Evolutionary conservation across 2,888 invertebrate genomes (phyloP).

Genomic region (Agrotis clavis): DNA sequence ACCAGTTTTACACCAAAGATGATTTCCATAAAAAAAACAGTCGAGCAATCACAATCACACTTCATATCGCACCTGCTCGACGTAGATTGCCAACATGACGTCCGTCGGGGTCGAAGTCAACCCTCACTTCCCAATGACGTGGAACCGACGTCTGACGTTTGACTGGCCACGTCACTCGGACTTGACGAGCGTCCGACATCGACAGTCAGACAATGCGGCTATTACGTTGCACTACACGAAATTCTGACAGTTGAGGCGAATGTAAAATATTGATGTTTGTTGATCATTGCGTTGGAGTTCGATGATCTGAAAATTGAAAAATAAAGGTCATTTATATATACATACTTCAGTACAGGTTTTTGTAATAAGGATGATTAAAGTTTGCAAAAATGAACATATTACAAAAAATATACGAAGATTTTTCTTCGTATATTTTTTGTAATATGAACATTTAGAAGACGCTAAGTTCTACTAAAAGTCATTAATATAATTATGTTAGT

Average conservation of each 20-base stretch:
- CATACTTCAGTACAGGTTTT: too few relatives aligned
- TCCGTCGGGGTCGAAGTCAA: conserved; percentile 66
- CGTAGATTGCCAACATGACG: conserved; percentile 70
- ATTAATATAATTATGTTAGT: too few relatives aligned
- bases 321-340: too few relatives aligned
- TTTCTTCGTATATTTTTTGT: too few relatives aligned
- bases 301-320: conserved; percentile 6
- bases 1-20: background rate
- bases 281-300: conserved; percentile 20
- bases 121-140: conserved; percentile 74
- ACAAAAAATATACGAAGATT: too few relatives aligned
- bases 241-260: conserved; percentile 45
- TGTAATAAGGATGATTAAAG: too few relatives aligned
- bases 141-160: conserved; percentile 80
- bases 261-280: conserved; percentile 42
- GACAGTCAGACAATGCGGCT: conserved; percentile 69
- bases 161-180: conserved; percentile 76
- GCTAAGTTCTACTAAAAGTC: too few relatives aligned
- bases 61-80: conserved; percentile 59
- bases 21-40: background rate
- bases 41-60: conserved; percentile 21
- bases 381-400: too few relatives aligned
- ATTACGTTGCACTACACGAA: conserved; percentile 49
- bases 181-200: conserved; percentile 66
- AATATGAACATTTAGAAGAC: too few relatives aligned